Evolutionary conservation across 2,113 vertebrate genomes (phyloP), one percentile per base, ranked within the genome.

Genomic region (Rattus norvegicus): DNA sequence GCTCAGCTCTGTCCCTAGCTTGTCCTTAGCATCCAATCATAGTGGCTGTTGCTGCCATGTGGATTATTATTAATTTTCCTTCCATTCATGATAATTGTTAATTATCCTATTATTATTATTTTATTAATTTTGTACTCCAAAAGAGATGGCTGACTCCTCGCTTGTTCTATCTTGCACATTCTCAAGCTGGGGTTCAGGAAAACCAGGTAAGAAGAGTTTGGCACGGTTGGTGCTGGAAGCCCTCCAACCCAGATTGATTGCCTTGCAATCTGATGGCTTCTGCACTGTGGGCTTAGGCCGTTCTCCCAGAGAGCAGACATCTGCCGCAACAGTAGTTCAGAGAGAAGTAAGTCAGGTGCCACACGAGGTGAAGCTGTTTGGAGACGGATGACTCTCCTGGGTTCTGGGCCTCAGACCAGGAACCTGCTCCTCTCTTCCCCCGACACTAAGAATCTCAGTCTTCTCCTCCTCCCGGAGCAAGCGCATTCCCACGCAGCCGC

Each of bases 51-150:
- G 19, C 43, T 91, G 63, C 22, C 24, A 11, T 24, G 26, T 33
- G 76, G 76, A 26, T 52, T 52, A 77, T 30, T 49, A 43, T 7
- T 28, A 56, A 91, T 88, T 70, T 10, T 16, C 80, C 43, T 86
- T 89, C 67, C 73, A 3, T 80, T 80, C 72, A 20, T 54, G 70
- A 80, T 52, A 47, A 72, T 11, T 52, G 30, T 52, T 28, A 33
- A 93, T 76, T 52, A 9, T 24, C 79, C 49, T 84, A 91, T 76
- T 61, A 11, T 30, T 69, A 43, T 80, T 88, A 76, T 89, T 59
- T 69, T 73, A 3, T 76, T 81, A 33, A 26, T 11, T 81, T 77
- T 86, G 36, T 17, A 9, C 7, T 52, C 33, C 76, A 76, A 39
- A 87, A 43, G 95, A 52, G 20, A 92, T 73, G 33, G 28, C 19